phyloP scores from a whole-genome alignment of 2,797 vertebrate genomes.

The Kryptolebias ocellatus region DNA sequence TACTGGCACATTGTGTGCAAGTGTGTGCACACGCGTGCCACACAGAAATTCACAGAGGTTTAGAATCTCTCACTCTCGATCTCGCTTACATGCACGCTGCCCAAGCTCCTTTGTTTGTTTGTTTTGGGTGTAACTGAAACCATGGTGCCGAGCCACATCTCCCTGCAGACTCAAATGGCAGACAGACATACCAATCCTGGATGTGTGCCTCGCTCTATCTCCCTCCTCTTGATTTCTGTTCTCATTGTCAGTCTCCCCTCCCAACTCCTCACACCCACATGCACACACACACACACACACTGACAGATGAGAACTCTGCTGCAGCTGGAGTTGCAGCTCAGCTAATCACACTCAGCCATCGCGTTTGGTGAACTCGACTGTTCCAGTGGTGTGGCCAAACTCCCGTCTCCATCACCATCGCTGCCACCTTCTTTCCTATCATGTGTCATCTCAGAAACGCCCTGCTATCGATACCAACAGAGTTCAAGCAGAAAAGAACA shows the following conservation, averaged over 20 bases:
- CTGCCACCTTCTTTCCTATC: slow-evolving; percentile 56
- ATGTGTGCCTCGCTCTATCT: slow-evolving; percentile 30
- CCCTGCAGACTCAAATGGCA: slow-evolving; percentile 68
- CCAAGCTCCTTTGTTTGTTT: slow-evolving; percentile 78
- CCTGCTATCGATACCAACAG: slow-evolving; percentile 40
- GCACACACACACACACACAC: slow-evolving; percentile 26
- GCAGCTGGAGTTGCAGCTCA: slow-evolving; percentile 51
- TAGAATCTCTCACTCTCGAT: slow-evolving; percentile 26
- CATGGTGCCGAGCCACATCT: slow-evolving; percentile 78
- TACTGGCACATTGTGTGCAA: slow-evolving; percentile 16
- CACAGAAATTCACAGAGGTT: slow-evolving; percentile 32
- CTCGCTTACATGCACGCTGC: slow-evolving; percentile 39
- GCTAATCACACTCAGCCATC: slow-evolving; percentile 72
- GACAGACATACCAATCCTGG: slow-evolving; percentile 54
- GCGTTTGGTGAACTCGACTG: slow-evolving; percentile 73
- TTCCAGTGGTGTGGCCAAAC: slow-evolving; percentile 75
- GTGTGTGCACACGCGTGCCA: slow-evolving; percentile 27
- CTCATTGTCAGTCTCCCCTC: slow-evolving; percentile 36
- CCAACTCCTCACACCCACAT: slow-evolving; percentile 24
- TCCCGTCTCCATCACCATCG: slow-evolving; percentile 61
- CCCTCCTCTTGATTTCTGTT: slow-evolving; percentile 23
- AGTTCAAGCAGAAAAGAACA: slow-evolving; percentile 10
- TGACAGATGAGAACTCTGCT: slow-evolving; percentile 60
- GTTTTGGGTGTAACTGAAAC: slow-evolving; percentile 84
- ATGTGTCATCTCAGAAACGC: slow-evolving; percentile 24